These are phyloP conservation scores for Drosophila mettleri DNA, from an alignment of 2,888 invertebrate genomes.

Conservation along the genomic window DNA sequence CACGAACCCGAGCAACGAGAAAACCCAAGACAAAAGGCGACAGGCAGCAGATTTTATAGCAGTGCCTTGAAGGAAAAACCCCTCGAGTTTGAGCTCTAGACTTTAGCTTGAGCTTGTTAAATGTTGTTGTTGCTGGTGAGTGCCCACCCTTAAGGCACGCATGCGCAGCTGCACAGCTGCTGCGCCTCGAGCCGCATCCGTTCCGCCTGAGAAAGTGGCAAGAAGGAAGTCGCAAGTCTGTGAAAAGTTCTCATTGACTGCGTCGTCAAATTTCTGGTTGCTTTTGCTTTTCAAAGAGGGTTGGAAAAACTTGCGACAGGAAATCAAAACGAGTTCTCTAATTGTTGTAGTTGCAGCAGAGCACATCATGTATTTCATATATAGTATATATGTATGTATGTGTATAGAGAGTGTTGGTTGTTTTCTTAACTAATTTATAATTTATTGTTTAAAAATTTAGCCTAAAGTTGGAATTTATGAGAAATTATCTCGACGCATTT, in stretches of 20 bases:
- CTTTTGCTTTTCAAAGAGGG: conserved; percentile 5
- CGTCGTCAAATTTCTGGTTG: conserved; percentile 2
- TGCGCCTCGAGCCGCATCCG: conserved; percentile 37
- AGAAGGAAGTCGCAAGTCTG: conserved; percentile 47
- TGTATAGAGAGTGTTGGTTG: conserved; percentile 9
- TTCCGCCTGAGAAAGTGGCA: conserved; percentile 60
- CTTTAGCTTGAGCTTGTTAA: conserved; percentile 43
- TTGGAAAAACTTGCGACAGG: conserved; percentile 27
- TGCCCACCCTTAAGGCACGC: conserved; percentile 69
- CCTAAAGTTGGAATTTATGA: conserved; percentile 47
- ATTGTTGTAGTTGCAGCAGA: conserved; percentile 46
- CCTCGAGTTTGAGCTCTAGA: conserved; percentile 16
- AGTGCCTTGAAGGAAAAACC: conserved; percentile 44
- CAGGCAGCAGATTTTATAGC: conserved; percentile 49
- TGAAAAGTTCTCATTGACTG: conserved; percentile 62
- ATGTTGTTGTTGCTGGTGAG: conserved; percentile 11
- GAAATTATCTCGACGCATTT: background rate
- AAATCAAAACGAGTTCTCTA: conserved; percentile 65
- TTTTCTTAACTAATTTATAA: conserved; percentile 64
- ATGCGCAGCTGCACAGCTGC: conserved; percentile 68
- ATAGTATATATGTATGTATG: conserved; percentile 1
- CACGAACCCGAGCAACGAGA: conserved; percentile 17
- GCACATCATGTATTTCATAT: conserved; percentile 53
- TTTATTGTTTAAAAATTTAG: conserved; percentile 31
- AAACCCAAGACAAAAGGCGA: conserved; percentile 58